Percentiles rank a stretch among this genome's conserved stretches.
These are phyloP conservation scores for Nematopogon swammerdamellus DNA, from an alignment of 2,888 invertebrate species.

Conservation along the genomic window DNA sequence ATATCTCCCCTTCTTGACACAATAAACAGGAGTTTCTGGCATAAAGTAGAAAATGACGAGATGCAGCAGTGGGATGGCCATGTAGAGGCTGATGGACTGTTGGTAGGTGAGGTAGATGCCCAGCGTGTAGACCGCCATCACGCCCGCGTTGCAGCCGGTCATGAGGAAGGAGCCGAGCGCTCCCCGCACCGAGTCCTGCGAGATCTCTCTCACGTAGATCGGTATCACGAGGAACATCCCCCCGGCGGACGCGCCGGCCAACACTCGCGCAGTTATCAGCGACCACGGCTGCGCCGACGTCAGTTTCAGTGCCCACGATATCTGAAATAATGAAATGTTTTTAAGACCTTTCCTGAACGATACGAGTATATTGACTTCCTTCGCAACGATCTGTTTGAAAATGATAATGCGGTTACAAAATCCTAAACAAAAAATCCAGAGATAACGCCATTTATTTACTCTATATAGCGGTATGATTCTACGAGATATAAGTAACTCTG, in stretches of 20 bases:
- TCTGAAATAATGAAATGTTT: not conserved
- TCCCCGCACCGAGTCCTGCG: constrained; percentile 4
- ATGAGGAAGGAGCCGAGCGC: constrained; percentile 5
- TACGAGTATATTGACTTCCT: too few species aligned
- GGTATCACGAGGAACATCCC: constrained; percentile 6
- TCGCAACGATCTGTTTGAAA: too few species aligned
- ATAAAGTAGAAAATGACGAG: constrained; percentile 5
- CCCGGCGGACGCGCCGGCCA: constrained; percentile 5
- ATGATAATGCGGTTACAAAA: too few species aligned
- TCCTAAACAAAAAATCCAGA: too few species aligned
- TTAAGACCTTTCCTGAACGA: too few species aligned
- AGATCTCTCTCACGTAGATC: constrained; percentile 5
- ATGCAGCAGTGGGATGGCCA: constrained; percentile 2
- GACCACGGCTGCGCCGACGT: not conserved
- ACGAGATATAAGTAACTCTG: too few species aligned
- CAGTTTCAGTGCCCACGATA: constrained; percentile 4
- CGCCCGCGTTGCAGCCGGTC: constrained; percentile 4
- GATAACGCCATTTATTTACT: too few species aligned
- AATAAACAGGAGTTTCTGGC: constrained; percentile 13
- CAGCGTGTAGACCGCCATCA: constrained; percentile 3
- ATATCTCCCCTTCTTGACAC: constrained; percentile 8
- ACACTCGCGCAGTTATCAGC: constrained; percentile 2
- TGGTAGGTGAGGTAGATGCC: constrained; percentile 4
- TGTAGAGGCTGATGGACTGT: constrained; percentile 1
- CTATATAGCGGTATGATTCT: too few species aligned